A percentile compares a stretch with the other conserved stretches of the same genome.
These are phyloP conservation scores for Portevinia maculata DNA, from an alignment of 2,888 invertebrate species.

Conservation along the genomic window DNA sequence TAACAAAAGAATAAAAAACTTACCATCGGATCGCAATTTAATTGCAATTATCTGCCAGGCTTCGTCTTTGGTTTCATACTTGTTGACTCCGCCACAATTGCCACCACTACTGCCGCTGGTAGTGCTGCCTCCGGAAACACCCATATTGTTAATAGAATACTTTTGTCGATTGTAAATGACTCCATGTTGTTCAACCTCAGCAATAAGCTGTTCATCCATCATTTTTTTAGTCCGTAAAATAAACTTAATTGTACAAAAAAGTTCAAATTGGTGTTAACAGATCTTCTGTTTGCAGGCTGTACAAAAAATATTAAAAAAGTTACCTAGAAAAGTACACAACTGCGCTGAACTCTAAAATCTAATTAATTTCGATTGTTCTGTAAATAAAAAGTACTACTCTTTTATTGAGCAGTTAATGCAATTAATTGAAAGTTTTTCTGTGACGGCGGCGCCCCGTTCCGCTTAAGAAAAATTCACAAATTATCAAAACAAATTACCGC, in stretches of 20 bases:
- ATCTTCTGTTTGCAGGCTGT: too few relatives aligned
- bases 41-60: conserved; percentile 82
- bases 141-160: conserved; percentile 80
- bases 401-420: neutral
- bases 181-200: conserved; percentile 82
- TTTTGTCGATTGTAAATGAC: conserved; percentile 83
- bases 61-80: conserved; percentile 82
- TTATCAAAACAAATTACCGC: conserved; percentile 4
- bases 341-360: conserved; percentile 2
- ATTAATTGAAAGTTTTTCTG: neutral
- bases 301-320: neutral
- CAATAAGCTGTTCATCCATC: conserved; percentile 82
- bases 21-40: conserved; percentile 81
- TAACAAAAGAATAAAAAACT: conserved; percentile 59
- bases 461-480: neutral
- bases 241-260: neutral
- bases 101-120: conserved; percentile 53
- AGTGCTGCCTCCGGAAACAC: conserved; percentile 65
- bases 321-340: conserved; percentile 20
- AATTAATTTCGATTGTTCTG: neutral
- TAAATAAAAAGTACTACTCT: neutral
- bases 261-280: too few relatives aligned
- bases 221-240: conserved; percentile 74
- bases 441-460: neutral
- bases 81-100: conserved; percentile 76